Conservation (phyloP, 1,140 invertebrate species). For the Pararge aegeria region DNA sequence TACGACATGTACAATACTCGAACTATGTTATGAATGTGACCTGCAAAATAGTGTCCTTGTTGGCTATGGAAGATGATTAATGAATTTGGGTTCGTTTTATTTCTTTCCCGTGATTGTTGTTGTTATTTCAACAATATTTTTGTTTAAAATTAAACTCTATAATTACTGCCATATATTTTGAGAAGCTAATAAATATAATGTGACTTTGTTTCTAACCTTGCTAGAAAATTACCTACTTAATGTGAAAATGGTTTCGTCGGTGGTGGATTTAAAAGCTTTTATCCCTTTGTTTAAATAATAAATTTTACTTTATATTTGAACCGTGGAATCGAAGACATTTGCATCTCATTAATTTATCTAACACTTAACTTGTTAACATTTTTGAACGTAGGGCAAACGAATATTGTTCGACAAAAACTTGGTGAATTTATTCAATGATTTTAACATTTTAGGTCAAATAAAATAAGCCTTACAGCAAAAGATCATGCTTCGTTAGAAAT, state of each 20-base stretch:
- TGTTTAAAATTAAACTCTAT: background rate
- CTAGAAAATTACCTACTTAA: too few species aligned
- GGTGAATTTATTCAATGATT: background rate
- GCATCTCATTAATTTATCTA: too few species aligned
- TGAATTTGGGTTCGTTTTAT: constrained; percentile 1
- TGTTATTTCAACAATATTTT: background rate
- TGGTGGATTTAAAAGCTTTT: too few species aligned
- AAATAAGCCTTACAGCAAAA: constrained; percentile 3
- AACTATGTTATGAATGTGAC: constrained; percentile 12
- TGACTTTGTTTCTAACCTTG: too few species aligned
- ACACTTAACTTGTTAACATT: too few species aligned
- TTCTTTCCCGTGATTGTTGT: background rate
- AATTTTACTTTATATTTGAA: too few species aligned
- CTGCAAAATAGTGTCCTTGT: constrained; percentile 11
- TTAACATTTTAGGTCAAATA: background rate
- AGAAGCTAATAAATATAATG: too few species aligned
- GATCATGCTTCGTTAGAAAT: background rate
- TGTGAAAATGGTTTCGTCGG: too few species aligned
- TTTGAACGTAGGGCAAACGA: background rate
- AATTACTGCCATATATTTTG: background rate
- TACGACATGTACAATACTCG: constrained; percentile 21
- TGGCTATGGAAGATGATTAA: constrained; percentile 11
- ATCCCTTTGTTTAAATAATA: too few species aligned
- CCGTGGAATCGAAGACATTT: too few species aligned
- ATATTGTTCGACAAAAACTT: background rate